Percentiles rank a stretch among this genome's conserved stretches.
These are phyloP conservation scores for Urocolius indicus DNA, from an alignment of 2,113 vertebrate genomes.

Conservation along the genomic window DNA sequence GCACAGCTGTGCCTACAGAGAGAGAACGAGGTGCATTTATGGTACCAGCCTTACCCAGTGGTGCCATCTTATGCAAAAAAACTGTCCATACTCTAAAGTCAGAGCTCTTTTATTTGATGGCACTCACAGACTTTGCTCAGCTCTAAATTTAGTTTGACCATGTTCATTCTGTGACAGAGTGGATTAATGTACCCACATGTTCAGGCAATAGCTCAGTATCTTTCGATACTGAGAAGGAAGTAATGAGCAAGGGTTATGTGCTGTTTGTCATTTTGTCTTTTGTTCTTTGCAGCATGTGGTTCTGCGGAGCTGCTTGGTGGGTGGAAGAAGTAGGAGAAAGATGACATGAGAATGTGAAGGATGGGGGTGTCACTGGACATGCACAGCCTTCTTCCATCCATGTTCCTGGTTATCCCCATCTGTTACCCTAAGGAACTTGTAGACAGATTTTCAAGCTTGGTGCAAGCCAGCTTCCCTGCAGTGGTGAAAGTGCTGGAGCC, in stretches of 20 bases:
- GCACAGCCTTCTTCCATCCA: not conserved
- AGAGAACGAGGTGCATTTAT: not conserved
- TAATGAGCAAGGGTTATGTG: accelerated
- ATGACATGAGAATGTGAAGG: not conserved
- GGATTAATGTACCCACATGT: not conserved
- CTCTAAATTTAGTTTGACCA: not conserved
- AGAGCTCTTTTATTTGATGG: not conserved
- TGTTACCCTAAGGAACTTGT: not conserved
- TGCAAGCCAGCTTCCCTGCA: not conserved
- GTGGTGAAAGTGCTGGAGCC: not conserved
- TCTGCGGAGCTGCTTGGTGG: not conserved
- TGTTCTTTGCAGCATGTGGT: not conserved
- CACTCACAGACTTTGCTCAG: accelerated
- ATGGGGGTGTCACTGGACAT: accelerated
- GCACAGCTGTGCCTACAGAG: not conserved
- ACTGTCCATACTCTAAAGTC: not conserved
- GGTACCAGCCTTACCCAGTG: not conserved
- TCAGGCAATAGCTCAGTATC: not conserved
- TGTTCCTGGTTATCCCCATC: not conserved
- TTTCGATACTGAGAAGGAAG: not conserved
- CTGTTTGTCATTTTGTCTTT: not conserved
- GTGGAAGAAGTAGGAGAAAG: not conserved
- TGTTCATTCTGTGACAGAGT: not conserved
- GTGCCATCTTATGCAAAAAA: not conserved
- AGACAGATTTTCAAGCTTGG: not conserved